phyloP scores from a whole-genome alignment of 1,140 invertebrate genomes.

The Penaeus chinensis region DNA sequence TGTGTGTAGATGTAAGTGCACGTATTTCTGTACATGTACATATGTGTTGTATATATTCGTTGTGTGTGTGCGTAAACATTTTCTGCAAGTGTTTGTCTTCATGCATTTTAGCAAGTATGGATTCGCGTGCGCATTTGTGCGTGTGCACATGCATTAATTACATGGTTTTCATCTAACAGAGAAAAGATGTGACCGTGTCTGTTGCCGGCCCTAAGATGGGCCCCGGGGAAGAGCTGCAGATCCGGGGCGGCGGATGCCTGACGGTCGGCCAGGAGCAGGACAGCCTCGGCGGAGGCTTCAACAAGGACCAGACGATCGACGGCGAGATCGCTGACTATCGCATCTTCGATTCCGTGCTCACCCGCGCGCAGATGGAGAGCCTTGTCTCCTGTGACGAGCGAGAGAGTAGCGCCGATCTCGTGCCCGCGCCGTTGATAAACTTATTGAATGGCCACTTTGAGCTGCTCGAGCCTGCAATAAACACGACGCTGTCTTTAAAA shows the following conservation, averaged over 20 bases:
- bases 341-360: constrained; percentile 24
- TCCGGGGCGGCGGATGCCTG: constrained; percentile 1
- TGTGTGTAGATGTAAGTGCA: too few relatives aligned
- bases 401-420: background rate
- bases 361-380: background rate
- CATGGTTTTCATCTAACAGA: too few relatives aligned
- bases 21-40: too few relatives aligned
- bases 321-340: constrained; percentile 37
- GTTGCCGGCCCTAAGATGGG: too few relatives aligned
- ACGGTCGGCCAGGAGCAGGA: constrained; percentile 18
- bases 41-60: too few relatives aligned
- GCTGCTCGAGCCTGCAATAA: background rate
- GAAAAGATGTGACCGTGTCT: too few relatives aligned
- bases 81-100: too few relatives aligned
- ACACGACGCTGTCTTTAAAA: background rate
- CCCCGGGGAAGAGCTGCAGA: background rate
- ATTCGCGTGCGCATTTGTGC: too few relatives aligned
- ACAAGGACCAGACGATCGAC: background rate
- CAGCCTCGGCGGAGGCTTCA: background rate
- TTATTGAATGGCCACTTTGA: background rate
- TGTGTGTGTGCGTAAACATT: too few relatives aligned
- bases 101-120: too few relatives aligned
- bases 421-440: background rate
- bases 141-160: too few relatives aligned
- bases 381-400: background rate